Conservation (phyloP, 2,113 vertebrate species). For the Alectura lathami region DNA sequence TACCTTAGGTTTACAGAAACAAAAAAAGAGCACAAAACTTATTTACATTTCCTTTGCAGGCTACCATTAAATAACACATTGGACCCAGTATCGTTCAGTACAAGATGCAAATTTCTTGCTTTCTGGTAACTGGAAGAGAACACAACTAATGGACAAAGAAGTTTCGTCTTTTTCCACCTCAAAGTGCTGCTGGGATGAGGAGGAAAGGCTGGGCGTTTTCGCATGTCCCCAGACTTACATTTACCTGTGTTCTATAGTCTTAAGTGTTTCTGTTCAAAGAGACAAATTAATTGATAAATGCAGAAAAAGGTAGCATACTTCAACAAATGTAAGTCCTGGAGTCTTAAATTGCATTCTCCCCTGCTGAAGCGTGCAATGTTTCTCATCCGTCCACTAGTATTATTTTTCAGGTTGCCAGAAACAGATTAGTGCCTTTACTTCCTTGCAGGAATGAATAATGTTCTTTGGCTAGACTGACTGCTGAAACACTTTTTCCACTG, state of each 20-base stretch:
- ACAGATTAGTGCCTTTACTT: constrained; percentile 18
- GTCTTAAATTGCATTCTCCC: background rate
- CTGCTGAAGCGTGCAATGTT: background rate
- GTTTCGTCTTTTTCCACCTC: background rate
- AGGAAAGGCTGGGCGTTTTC: background rate
- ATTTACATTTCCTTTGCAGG: background rate
- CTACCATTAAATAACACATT: background rate
- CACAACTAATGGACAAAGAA: background rate
- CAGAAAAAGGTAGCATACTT: background rate
- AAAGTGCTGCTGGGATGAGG: background rate
- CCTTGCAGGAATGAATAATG: background rate
- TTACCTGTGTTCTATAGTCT: background rate
- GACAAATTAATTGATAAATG: background rate
- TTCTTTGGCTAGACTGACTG: constrained; percentile 10
- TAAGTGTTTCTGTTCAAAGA: background rate
- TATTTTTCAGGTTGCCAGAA: constrained; percentile 40
- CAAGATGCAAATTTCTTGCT: background rate
- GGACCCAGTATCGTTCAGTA: background rate
- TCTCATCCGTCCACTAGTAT: background rate
- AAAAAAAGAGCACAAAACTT: background rate
- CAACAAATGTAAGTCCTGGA: background rate
- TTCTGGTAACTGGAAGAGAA: background rate
- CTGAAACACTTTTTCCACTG: background rate
- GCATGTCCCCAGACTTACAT: background rate
- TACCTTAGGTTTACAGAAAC: background rate